Base-by-base conservation (phyloP, 2,888 invertebrate species). In the Drosophila nigricruria region DNA sequence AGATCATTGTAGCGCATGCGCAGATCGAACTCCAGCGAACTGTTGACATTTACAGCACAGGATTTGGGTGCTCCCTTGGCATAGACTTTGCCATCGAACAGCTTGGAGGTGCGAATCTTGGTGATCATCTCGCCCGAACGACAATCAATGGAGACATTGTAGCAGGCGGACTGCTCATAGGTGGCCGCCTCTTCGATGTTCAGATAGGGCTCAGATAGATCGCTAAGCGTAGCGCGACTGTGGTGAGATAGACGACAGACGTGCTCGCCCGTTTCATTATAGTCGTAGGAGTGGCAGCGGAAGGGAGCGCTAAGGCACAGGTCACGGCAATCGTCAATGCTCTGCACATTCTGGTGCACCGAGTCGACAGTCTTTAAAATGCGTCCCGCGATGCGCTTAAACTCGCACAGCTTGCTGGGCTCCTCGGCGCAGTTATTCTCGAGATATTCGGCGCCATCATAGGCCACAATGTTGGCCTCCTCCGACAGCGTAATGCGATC, bases 371-470 rank as follows among this genome's bases (percentile, higher is more conserved):
- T 98, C 93, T 98, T 98, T 80, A 98, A 93, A 88, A 98, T 98
- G 90, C 97, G 96, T 25, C 97, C 97, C 60, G 95, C 95, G 92
- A 97, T 95, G 92, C 97, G 96, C 93, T 97, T 97, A 94, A 98
- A 98, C 93, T 98, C 98, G 93, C 98, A 98, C 76, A 98, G 94
- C 93, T 97, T 97, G 57, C 97, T 97, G 20, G 98, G 97, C 91
- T 98, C 98, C 90, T 97, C 97, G 49, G 97, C 97, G 93, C 97
- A 98, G 93, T 97, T 97, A 93, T 97, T 97, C 93, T 98, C 97
- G 93, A 98, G 94, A 93, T 97, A 98, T 92, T 98, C 97, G 91
- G 91, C 94, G 93, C 95, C 95, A 93, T 95, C 95, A 81, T 94
- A 94, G 68, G 94, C 94, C 91, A 96, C 95, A 93, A 97, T 96